Base-by-base conservation (phyloP, 2,113 vertebrate species). In the Empidonax traillii region DNA sequence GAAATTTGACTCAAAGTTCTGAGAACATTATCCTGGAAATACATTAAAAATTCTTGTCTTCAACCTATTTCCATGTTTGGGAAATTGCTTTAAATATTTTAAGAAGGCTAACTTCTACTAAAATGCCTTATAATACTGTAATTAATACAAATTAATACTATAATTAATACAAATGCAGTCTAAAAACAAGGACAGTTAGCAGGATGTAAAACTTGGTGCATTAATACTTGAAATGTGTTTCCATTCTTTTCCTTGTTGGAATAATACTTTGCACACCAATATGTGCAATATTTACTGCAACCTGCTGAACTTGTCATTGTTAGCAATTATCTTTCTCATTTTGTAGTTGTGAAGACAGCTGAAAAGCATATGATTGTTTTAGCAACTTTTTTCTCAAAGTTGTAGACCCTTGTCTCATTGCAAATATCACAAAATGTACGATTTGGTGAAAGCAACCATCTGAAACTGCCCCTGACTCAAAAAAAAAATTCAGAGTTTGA, bases 391-490 rank as follows among this genome's bases (percentile, higher is more conserved):
- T 82, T 31, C 52, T 75, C 52, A 35, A n/a, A 56, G 35, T 10
- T 76, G 25, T 31, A 75, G 51, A 69, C 47, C 61, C 71, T 53
- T 1, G 0, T 7, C 19, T 25, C 15, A 18, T 3, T 16, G 5
- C 0, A 0, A 93, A 72, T 30, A 46, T 76, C 53, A 58, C 47
- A 52, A 71, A 69, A 87, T 0, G 2, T 20, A 20, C 1, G 12
- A 79, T 79, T 82, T 83, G 14, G 44, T 66, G 55, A 91, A 85
- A 89, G 17, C 65, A 86, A 72, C 21, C 46, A 44, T 51, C 56
- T 87, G 73, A 94, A 95, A 85, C 23, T 52, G 53, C 27, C 58
- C 22, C 62, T 94, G 51, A 90, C 46, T 69, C 92, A 37, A 84
- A 89, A 56, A 51, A 43, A 22, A 15, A 43, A 85, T 78, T 79